A percentile compares a stretch with the other conserved stretches of the same genome.
Evolutionary conservation across 2,113 vertebrate species (phyloP).

Genomic region (Oceanodroma tethys): DNA sequence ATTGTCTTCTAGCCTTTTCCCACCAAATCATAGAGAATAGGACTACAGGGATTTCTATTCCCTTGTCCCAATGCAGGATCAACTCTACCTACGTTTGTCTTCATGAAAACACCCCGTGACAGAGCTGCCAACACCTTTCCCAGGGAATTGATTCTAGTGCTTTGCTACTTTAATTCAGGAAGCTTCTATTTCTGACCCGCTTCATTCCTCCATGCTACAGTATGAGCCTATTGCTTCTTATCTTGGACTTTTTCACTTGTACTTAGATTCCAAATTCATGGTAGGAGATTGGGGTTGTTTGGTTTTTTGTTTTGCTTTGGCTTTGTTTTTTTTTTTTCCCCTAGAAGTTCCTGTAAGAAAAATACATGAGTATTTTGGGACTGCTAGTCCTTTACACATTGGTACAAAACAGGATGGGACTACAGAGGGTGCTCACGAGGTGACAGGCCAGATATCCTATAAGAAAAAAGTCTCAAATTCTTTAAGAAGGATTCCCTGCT

Average conservation of each 20-base stretch:
- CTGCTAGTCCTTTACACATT: neutral
- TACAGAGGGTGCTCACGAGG: neutral
- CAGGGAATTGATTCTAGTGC: neutral
- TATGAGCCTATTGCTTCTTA: neutral
- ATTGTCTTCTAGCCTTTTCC: neutral
- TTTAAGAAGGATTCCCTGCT: neutral
- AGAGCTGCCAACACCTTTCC: neutral
- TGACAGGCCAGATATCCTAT: neutral
- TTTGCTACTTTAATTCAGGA: neutral
- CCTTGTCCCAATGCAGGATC: neutral
- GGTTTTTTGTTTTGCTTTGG: neutral
- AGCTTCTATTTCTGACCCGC: neutral
- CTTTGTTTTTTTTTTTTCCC: neutral
- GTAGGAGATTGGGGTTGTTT: neutral
- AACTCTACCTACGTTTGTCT: neutral
- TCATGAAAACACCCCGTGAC: neutral
- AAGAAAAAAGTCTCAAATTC: neutral
- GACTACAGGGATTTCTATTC: neutral
- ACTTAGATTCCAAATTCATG: neutral
- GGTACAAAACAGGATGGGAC: neutral
- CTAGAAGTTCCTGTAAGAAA: neutral
- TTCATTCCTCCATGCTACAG: neutral
- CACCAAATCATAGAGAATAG: neutral
- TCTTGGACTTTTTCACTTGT: neutral
- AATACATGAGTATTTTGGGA: neutral